Base-by-base conservation (phyloP, 2,888 invertebrate genomes). In the Oscheius sp. region DNA sequence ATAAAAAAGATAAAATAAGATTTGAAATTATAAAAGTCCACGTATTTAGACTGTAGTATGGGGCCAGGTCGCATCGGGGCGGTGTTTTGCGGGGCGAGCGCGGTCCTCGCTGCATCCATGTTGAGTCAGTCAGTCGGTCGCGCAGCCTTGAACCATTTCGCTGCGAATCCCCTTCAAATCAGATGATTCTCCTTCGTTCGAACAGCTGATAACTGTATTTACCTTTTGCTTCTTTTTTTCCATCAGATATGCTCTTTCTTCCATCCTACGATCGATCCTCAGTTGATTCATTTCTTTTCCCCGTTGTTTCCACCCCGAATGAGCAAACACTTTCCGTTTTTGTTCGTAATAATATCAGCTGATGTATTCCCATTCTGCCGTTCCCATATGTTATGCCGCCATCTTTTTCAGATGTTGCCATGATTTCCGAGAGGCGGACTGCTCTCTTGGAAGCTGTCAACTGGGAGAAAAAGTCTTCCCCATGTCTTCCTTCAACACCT, bases 101-200 rank as follows among this genome's bases (percentile, higher is more conserved):
- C 32, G 54, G 47, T 5, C 47, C 47, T 47, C 47, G 12, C n/a
- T 49, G 30, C 51, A 24, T 54, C 54, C 47, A 64, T 64, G 63
- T 64, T 64, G 63, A 64, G 63, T 64, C 63, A 64, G 63, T 64
- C 50, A 24, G 22, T 12, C 30, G 28, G 26, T 41, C 54, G 54
- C 32, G 28, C 26, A 30, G 59, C 59, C 63, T 64, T 64, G 63
- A 64, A 49, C 63, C 63, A 64, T 64, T 64, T 64, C 44, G 61
- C 61, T 22, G 49, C 50, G 33, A 45, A 50, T 20, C 36, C 63
- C 14, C 61, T 17, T 64, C 63, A 49, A 64, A 64, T 64, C 63
- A 64, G 63, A 64, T 64, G 63, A 64, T 64, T 49, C 26, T 41
- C 17, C 17, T 54, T 30, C 30, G 61, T 45, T 26, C 36, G 24